Base-by-base conservation (phyloP, 2,888 invertebrate species). In the Apamea crenata region DNA sequence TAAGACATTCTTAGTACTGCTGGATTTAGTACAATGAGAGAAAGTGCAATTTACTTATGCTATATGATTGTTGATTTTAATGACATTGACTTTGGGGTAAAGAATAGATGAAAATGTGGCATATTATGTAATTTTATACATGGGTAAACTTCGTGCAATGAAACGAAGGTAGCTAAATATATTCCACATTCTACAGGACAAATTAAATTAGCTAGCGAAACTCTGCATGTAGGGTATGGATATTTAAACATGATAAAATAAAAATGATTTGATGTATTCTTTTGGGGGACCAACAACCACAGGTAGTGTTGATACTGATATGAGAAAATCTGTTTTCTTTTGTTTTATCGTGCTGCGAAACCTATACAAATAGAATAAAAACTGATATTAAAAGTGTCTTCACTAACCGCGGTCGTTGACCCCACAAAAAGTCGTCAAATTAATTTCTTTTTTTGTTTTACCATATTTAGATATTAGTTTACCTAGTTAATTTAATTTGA, bases 21-120 rank as follows among this genome's bases (percentile, higher is more conserved):
- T 89, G 88, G 91, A 85, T 82, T 88, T 90, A 90, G 90, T 92
- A 90, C 88, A 91, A 90, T 90, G 74, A 87, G 86, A 88, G 82
- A 91, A 91, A 91, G 93, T 94, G 93, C 92, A 94, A 94, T 94
- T 90, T 91, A 77, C 81, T 77, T 80, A 81, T 63, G 77, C 76
- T 88, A 77, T 72, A 72, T 79, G 78, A 86, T 80, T 80, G 72
- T 72, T 81, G 77, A 84, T 75, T 80, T 78, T 77, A 63, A 85
- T 87, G 66, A 77, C 59, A 73, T 70, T 66, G 80, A 83, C 74
- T 32, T 78, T 61, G 18, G 56, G 14, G 29, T 25, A 66, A 74
- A 72, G 29, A 66, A 59, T 14, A 56, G 25, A 75, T 71, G 32
- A 50, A 12, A 53, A 61, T 65, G 53, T 21, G 25, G 53, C 21